Conservation (phyloP, 1,140 invertebrate species). For the Uloborus diversus region DNA sequence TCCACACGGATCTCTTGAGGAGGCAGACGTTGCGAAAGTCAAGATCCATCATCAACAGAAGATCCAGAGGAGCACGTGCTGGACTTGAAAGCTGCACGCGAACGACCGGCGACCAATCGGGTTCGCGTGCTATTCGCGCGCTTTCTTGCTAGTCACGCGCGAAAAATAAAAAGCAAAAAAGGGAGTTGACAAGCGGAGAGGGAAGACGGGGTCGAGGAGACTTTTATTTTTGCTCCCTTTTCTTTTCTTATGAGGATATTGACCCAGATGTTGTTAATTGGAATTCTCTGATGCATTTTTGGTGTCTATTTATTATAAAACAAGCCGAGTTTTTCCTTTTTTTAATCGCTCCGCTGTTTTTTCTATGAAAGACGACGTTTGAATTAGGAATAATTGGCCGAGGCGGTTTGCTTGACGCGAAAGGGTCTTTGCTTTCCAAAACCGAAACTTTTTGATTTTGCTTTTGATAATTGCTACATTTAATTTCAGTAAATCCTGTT, state of each 20-base stretch:
- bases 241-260: slow-evolving; percentile 49
- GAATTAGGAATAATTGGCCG: slow-evolving; percentile 24
- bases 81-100: slow-evolving; percentile 14
- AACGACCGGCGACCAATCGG: slow-evolving; percentile 22
- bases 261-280: slow-evolving; percentile 52
- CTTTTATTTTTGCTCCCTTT: background rate
- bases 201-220: background rate
- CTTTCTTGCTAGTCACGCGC: slow-evolving; percentile 42
- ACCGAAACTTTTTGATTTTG: too few relatives aligned
- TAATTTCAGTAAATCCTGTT: too few relatives aligned
- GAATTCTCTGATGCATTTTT: slow-evolving; percentile 36
- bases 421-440: too few relatives aligned
- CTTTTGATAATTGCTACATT: too few relatives aligned
- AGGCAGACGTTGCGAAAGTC: background rate
- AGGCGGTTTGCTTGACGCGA: too few relatives aligned
- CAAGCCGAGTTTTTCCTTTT: background rate
- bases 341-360: background rate
- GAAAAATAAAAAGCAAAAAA: too few relatives aligned
- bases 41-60: slow-evolving; percentile 14
- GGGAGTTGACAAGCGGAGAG: background rate
- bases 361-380: slow-evolving; percentile 5
- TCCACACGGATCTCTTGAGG: too few relatives aligned
- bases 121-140: slow-evolving; percentile 51
- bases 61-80: slow-evolving; percentile 2
- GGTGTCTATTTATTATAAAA: slow-evolving; percentile 40